Base-by-base conservation (phyloP, 2,797 vertebrate genomes). In the Lacerta bilineata region DNA sequence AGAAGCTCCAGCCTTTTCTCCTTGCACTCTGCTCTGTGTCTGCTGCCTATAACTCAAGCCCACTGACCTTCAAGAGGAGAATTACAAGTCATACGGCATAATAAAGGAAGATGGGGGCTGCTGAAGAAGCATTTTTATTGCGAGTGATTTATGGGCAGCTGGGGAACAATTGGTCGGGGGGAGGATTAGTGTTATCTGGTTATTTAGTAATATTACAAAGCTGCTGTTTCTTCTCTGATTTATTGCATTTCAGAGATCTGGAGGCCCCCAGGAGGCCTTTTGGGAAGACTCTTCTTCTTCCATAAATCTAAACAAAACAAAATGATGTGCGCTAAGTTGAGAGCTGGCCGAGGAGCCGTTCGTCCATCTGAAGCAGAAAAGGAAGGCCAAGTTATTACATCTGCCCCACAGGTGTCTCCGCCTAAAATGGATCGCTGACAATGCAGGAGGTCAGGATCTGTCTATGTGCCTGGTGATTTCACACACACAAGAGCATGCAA, bases 121-220 rank as follows among this genome's bases (percentile, higher is more conserved):
- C 69, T 43, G 84, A 85, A 88, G 8, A 39, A 90, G 61, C 36
- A 1, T 10, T 4, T 9, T 41, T 85, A 0, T 66, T 0, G 46
- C 20, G 27, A 23, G 46, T 77, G 86, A 90, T 81, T 87, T 88
- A 85, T 61, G 11, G n/a, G 59, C 27, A 68, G 27, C 41, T 27
- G 71, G 83, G 71, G 83, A 86, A 41, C 69, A 86, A 85, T 76
- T 89, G 84, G 59, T 36, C 74, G 20, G 25, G 50, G 61, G 0
- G 18, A 10, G 0, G 23, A 76, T 90, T 80, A 39, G 29, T 71
- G 89, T 55, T 81, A 71, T 61, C 76, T 33, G 39, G 55, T 59
- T 84, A 85, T 87, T 87, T 84, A 84, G 41, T 55, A 55, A 18
- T 33, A 85, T 50, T 25, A n/a, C 36, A 83, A 39, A 89, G 77